Evolutionary conservation across 1,140 invertebrate species (phyloP), one percentile per base, ranked within the genome.

Genomic region (Zaprionus nigranus): DNA sequence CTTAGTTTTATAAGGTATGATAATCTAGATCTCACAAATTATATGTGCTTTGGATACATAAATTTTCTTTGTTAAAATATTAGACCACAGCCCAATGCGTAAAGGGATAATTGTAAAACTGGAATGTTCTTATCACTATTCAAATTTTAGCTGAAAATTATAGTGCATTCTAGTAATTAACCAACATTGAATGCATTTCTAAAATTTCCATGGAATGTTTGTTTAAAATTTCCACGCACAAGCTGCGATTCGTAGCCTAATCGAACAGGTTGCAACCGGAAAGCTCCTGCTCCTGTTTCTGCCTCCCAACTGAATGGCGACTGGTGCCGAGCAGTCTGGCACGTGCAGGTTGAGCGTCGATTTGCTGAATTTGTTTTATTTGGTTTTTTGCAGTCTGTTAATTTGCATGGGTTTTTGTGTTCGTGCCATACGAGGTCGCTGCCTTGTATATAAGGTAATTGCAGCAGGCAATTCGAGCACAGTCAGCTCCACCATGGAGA

Each of bases 311-410:
- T 28, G 24, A 49, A 20, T 34, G 13, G 13, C 43, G 71, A 54
- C 66, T 30, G 30, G 30, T 34, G 83, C 83, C 83, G 63, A 7
- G 2, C 3, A 65, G 83, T 87, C 83, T 87, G 63, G 46, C 70
- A 34, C 20, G 20, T 76, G 38, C 62, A 66, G 53, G 66, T 68
- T 65, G 56, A 79, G 6, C 34, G 57, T 74, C 62, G 75, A 61
- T 56, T 24, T 30, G 51, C 38, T 71, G 40, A 63, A 54, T 63
- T 53, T 24, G 74, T 67, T 76, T 69, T n/a, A 61, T 60, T 58
- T 49, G 38, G 46, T 69, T 86, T 80, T 87, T 82, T 87, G 81
- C 71, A 73, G 67, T 66, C 61, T 15, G 30, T 20, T 66, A 66
- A 58, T 66, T 66, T 66, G 53, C 63, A 58, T 46, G 15, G 17